Evolutionary conservation across 2,888 invertebrate genomes (phyloP).

Genomic region (Peribatodes rhomboidaria): DNA sequence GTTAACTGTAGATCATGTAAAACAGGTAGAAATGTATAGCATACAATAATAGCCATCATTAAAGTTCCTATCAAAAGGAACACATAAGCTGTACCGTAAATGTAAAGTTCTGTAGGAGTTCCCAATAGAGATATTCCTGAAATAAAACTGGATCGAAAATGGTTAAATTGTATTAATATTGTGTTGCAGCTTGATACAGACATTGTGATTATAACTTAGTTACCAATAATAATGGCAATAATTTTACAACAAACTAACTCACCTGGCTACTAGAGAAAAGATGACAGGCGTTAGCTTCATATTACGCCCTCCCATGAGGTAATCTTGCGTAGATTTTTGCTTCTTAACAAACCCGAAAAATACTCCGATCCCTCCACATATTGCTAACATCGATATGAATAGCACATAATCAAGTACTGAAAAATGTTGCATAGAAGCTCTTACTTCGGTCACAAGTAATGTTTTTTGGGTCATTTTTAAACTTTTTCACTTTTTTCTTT

Average conservation of each 20-base stretch:
- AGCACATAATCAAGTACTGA: conserved; percentile 88
- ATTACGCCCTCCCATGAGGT: conserved; percentile 92
- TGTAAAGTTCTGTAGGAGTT: conserved; percentile 92
- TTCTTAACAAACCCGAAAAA: conserved; percentile 92
- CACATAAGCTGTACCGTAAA: conserved; percentile 91
- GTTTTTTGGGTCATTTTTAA: conserved; percentile 55
- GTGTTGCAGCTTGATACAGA: no score
- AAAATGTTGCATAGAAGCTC: conserved; percentile 76
- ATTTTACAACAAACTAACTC: conserved; percentile 50
- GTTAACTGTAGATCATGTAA: conserved; percentile 90
- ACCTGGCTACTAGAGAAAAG: conserved; percentile 94
- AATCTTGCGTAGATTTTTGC: conserved; percentile 88
- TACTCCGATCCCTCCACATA: conserved; percentile 91
- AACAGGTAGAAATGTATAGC: conserved; percentile 89
- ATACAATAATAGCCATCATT: conserved; percentile 87
- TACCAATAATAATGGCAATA: no score
- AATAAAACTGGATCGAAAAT: conserved; percentile 85
- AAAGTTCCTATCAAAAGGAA: conserved; percentile 88
- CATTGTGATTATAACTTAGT: no score
- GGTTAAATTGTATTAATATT: neutral
- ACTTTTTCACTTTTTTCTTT: no score
- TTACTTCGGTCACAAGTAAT: conserved; percentile 61
- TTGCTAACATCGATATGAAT: conserved; percentile 89
- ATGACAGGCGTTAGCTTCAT: conserved; percentile 93
- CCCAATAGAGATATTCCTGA: conserved; percentile 92